These are phyloP conservation scores for Drosophila sulfurigaster DNA, from an alignment of 1,140 invertebrate genomes.

Conservation along the genomic window DNA sequence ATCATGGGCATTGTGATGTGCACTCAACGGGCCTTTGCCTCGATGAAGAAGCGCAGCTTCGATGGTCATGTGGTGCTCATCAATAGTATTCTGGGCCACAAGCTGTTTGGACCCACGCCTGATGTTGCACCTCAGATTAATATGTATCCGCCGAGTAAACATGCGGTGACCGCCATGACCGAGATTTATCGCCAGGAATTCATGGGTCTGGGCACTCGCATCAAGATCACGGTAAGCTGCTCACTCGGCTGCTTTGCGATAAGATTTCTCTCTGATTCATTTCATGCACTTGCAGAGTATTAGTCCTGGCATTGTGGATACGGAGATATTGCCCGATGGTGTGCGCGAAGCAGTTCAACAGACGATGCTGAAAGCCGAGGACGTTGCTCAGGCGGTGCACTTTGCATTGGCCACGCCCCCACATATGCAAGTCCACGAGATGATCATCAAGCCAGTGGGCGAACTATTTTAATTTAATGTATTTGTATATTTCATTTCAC, in stretches of 20 bases:
- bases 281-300: slow-evolving; percentile 84
- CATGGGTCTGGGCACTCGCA: slow-evolving; percentile 86
- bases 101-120: slow-evolving; percentile 84
- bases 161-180: slow-evolving; percentile 89
- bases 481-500: too few relatives aligned
- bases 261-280: not conserved
- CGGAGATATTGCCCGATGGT: slow-evolving; percentile 85
- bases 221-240: slow-evolving; percentile 89
- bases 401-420: slow-evolving; percentile 86
- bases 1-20: slow-evolving; percentile 89
- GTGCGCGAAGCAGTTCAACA: slow-evolving; percentile 33
- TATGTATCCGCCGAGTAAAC: slow-evolving; percentile 90
- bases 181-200: slow-evolving; percentile 89
- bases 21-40: slow-evolving; percentile 88
- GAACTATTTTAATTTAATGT: slow-evolving; percentile 53
- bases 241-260: not conserved
- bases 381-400: slow-evolving; percentile 86
- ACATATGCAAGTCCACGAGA: slow-evolving; percentile 85
- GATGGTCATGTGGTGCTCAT: slow-evolving; percentile 91
- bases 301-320: slow-evolving; percentile 87
- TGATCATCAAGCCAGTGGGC: slow-evolving; percentile 76
- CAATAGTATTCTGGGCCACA: slow-evolving; percentile 87
- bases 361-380: slow-evolving; percentile 80
- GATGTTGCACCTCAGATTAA: slow-evolving; percentile 60
- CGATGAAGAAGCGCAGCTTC: slow-evolving; percentile 88